Conservation (phyloP, 2,888 invertebrate genomes). For the Melanotus villosus region DNA sequence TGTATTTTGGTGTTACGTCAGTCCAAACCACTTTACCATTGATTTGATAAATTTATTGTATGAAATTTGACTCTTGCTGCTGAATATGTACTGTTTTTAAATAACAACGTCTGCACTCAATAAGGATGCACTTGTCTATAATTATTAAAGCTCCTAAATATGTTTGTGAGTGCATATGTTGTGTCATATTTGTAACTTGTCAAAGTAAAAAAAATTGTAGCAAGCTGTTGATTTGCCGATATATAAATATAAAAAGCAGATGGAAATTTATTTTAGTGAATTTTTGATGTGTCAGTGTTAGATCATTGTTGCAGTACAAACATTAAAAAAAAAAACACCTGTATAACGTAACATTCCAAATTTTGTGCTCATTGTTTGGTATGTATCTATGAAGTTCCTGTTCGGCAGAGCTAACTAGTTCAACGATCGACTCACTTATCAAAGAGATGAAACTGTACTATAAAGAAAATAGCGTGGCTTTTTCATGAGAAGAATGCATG, state of each 20-base stretch:
- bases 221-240: constrained; percentile 35
- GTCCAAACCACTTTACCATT: constrained; percentile 17
- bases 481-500: neutral
- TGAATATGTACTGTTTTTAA: neutral
- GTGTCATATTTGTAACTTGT: constrained; percentile 1
- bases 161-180: neutral
- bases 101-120: neutral
- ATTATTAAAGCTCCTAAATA: neutral
- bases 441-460: too few relatives aligned
- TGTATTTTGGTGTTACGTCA: neutral
- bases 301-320: constrained; percentile 28
- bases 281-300: constrained; percentile 45
- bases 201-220: constrained; percentile 20
- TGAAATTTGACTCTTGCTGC: constrained; percentile 27
- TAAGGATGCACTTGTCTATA: neutral
- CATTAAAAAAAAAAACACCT: constrained; percentile 12
- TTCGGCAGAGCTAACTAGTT: constrained; percentile 28
- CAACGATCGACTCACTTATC: neutral
- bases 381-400: constrained; percentile 34
- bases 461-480: too few relatives aligned
- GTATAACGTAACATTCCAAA: constrained; percentile 43
- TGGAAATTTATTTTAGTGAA: constrained; percentile 40
- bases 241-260: constrained; percentile 14
- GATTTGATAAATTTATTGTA: constrained; percentile 2
- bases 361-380: constrained; percentile 41